These are phyloP conservation scores for Acanthopleura granulata DNA, from an alignment of 2,888 invertebrate species.

Conservation along the genomic window DNA sequence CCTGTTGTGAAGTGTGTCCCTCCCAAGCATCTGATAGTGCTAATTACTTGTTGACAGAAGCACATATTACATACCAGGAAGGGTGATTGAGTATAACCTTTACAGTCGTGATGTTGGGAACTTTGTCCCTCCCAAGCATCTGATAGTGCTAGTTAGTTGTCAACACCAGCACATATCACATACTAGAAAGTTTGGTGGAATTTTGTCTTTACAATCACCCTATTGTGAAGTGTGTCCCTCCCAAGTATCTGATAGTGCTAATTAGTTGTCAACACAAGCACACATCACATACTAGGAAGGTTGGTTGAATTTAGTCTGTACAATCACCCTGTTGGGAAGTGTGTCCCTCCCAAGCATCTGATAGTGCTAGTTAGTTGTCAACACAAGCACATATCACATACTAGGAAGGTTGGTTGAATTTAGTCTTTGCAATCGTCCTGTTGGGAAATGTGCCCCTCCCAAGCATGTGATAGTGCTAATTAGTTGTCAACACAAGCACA, in stretches of 20 bases:
- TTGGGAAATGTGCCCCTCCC: not conserved
- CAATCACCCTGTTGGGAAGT: not conserved
- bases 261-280: not conserved
- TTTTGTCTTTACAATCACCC: too few relatives aligned
- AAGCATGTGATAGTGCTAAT: not conserved
- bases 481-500: not conserved
- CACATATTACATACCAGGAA: not conserved
- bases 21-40: not conserved
- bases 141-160: conserved; percentile 1
- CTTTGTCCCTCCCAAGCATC: not conserved
- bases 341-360: not conserved
- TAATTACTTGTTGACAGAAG: not conserved
- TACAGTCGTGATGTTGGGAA: too few relatives aligned
- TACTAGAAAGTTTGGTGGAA: not conserved
- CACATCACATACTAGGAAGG: not conserved
- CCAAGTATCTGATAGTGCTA: conserved; percentile 9
- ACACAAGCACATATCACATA: conserved; percentile 3
- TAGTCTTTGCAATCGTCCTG: not conserved
- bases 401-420: not conserved
- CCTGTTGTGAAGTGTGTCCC: not conserved
- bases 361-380: not conserved
- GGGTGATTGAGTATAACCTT: not conserved
- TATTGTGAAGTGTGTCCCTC: not conserved
- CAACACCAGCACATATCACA: not conserved
- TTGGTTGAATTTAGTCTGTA: not conserved